Base-by-base conservation (phyloP, 2,888 invertebrate species). In the Megaustenia siamemsis region DNA sequence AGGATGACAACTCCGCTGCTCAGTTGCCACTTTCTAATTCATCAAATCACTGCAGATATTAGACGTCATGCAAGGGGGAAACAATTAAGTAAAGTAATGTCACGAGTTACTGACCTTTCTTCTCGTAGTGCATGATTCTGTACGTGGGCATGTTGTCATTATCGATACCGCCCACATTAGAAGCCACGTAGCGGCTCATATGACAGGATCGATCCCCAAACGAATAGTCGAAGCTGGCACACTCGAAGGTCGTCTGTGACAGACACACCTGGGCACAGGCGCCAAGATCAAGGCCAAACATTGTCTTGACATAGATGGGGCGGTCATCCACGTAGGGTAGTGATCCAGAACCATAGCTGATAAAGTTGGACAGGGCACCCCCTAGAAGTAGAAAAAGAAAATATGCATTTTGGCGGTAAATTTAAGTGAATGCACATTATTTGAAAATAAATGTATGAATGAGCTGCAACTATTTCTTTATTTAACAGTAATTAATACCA, bases 261-360 rank as follows among this genome's bases (percentile, higher is more conserved):
- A 92, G 86, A 88, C 93, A 93, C 45, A 92, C 86, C 79, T 92
- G 91, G 56, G 93, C 93, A 84, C 93, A 93, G 71, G 91, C 91
- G 81, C 91, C 91, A 24, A 93, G 89, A 45, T 90, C 89, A 32
- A 93, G 88, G 1, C 92, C 93, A 43, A 90, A 88, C 82, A 92
- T 88, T 38, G 90, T 89, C 86, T 91, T 91, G 77, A 90, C 89
- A 87, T 93, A 92, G 8, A 92, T 90, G 53, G 91, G 91, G 49
- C 89, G 88, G 24, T 90, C 91, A 80, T 90, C 90, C 69, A 93
- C 82, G 1, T 90, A 89, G 10, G 90, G 91, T 83, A 93, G 86
- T 15, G 89, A 88, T 1, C 93, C 93, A 45, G 89, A 89, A 24
- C 93, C 93, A 76, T 91, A 93, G 88, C 92, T 92, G 43, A 93